Conservation (phyloP, 1,140 invertebrate species). For the Sitophilus oryzae region DNA sequence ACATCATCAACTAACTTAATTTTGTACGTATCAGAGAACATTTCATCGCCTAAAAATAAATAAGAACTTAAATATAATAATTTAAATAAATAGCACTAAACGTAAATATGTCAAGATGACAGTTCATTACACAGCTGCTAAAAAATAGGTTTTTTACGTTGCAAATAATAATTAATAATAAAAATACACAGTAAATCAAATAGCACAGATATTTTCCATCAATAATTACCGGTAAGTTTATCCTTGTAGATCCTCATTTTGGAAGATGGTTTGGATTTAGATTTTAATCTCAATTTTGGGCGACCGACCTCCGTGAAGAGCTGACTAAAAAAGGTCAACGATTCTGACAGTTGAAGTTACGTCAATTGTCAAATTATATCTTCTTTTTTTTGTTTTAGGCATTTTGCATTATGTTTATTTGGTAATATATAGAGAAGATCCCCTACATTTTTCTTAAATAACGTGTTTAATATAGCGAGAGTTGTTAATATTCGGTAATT, state of each 20-base stretch:
- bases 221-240: conserved; percentile 77
- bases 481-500: too few species aligned
- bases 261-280: conserved; percentile 52
- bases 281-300: not conserved
- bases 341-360: not conserved
- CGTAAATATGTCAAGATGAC: conserved; percentile 16
- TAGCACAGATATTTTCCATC: conserved; percentile 4
- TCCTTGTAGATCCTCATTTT: conserved; percentile 96
- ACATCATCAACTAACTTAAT: conserved; percentile 90
- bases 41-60: conserved; percentile 79
- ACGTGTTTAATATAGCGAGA: too few species aligned
- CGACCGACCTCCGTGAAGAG: conserved; percentile 8
- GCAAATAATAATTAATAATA: not conserved
- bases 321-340: conserved; percentile 10
- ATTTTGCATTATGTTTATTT: too few species aligned
- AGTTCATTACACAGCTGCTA: too few species aligned
- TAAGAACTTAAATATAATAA: conserved; percentile 5
- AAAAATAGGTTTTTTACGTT: not conserved
- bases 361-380: not conserved
- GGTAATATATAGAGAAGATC: too few species aligned
- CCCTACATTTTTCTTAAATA: too few species aligned
- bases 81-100: not conserved
- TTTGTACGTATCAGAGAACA: conserved; percentile 97
- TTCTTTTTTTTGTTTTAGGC: not conserved
- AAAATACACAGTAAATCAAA: not conserved